Evolutionary conservation across 2,888 invertebrate species (phyloP), one percentile per base, ranked within the genome.

Genomic region (Yponomeuta sedellus): DNA sequence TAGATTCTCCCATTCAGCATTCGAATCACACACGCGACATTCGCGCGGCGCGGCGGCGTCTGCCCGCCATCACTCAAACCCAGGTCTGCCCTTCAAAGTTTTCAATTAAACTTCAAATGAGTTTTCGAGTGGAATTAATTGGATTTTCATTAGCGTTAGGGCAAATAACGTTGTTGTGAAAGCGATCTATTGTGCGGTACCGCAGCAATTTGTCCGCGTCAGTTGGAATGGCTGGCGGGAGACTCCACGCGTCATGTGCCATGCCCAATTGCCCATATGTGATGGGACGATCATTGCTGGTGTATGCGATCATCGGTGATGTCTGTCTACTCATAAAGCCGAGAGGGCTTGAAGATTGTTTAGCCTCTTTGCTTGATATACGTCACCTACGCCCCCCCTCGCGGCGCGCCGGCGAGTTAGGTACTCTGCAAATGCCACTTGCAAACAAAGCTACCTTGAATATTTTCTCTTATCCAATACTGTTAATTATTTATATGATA

Each of bases 21-120:
- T 85, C 88, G 87, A 84, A 82, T 86, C 88, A 85, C 87, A 87
- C 19, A 44, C n/a, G 28, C n/a, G 28, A 28, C 20, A 6, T 20
- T 20, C 11, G 11, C 3, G 59, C 20, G 22, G 44, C 16, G 44
- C 44, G 16, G 44, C 44, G 44, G 44, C 58, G 19, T 20, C 22
- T 20, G 19, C 58, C 20, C 58, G 20, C 58, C 84, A 84, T 86
- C 85, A 86, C 83, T 83, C 83, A 79, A 77, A 81, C 77, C 79
- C 81, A 78, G 75, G 77, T 74, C 76, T 76, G 75, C 82, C 81
- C 83, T 76, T 81, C 79, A 77, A 83, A 88, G 86, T 87, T 90
- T 90, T 90, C 88, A 89, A 90, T 89, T 90, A 88, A 90, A 90
- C 87, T 90, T 89, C 82, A 78, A 88, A 89, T 88, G 89, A 89